Evolutionary conservation across 2,888 invertebrate species (phyloP), one percentile per base, ranked within the genome.

Genomic region (Leucoma salicis): DNA sequence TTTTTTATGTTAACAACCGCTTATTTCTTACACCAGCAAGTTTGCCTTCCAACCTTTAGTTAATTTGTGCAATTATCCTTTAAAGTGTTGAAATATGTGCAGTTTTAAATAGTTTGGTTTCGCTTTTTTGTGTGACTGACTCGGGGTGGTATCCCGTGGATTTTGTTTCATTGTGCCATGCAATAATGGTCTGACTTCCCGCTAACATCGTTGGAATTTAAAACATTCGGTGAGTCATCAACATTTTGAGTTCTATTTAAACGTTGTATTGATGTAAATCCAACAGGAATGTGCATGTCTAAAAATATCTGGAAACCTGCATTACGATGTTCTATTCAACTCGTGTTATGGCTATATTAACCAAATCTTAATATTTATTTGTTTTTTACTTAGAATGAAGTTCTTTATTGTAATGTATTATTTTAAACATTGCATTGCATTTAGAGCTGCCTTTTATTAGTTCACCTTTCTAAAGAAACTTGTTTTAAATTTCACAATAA

Each of bases 221-320:
- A 87, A 87, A 78, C 74, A 87, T 82, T 82, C 68, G 86, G 88
- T 89, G 88, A 89, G 88, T 88, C 88, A 89, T 80, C 81, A 65
- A 54, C 68, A 59, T 74, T 80, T 80, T 70, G 62, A 66, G 70
- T 66, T 61, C 45, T 70, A 71, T 66, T 21, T n/a, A n/a, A 15
- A 44, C 51, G 24, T 39, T 56, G 34, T 48, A 37, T 42, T 35
- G 39, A 40, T 48, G 41, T 41, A 42, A 52, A 50, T 41, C 34
- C 43, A 16, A 35, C 39, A 49, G 40, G 42, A 53, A 50, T 42
- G 45, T 54, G 58, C 57, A 63, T 51, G 52, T 52, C 65, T 70
- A 65, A 66, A 66, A 63, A 61, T 71, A 65, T 35, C 49, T 35
- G 42, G 36, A 49, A 64, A 63, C 51, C 59, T 60, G 54, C 53